Conservation (phyloP, 1,140 invertebrate genomes). For the Eciton burchellii region DNA sequence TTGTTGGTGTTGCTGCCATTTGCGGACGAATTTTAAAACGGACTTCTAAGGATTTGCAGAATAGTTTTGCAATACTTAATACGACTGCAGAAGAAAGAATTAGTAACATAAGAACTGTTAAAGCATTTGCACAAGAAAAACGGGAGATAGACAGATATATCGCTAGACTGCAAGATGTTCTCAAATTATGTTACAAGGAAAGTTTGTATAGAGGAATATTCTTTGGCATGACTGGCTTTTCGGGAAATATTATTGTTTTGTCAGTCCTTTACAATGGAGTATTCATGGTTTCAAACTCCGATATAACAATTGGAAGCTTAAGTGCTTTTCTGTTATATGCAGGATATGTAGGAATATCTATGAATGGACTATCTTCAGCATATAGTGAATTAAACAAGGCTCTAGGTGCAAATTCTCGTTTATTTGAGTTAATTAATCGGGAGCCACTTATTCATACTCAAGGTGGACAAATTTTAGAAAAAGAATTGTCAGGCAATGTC, state of each 20-base stretch:
- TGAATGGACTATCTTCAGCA: constrained; percentile 94
- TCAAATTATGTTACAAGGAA: constrained; percentile 94
- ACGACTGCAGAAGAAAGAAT: constrained; percentile 97
- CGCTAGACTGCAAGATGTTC: constrained; percentile 90
- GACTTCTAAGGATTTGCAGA: constrained; percentile 94
- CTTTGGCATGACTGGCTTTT: constrained; percentile 96
- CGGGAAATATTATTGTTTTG: constrained; percentile 96
- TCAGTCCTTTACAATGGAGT: constrained; percentile 98
- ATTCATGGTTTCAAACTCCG: constrained; percentile 92
- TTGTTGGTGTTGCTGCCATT: constrained; percentile 93
- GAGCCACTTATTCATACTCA: constrained; percentile 90
- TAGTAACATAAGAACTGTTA: constrained; percentile 97
- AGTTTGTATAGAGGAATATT: constrained; percentile 94
- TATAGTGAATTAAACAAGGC: constrained; percentile 97
- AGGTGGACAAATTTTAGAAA: constrained; percentile 84
- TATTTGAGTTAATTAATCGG: constrained; percentile 96
- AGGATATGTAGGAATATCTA: constrained; percentile 95
- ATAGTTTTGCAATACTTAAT: constrained; percentile 93
- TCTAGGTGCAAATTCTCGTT: constrained; percentile 93
- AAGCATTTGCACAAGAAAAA: constrained; percentile 95
- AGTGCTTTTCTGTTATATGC: constrained; percentile 97
- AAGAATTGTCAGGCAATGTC: constrained; percentile 87
- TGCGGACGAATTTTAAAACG: constrained; percentile 95
- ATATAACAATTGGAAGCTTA: constrained; percentile 95
- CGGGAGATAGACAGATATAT: constrained; percentile 91